Evolutionary conservation across 2,888 invertebrate genomes (phyloP), one percentile per base, ranked within the genome.

Genomic region (Agelastica alni): DNA sequence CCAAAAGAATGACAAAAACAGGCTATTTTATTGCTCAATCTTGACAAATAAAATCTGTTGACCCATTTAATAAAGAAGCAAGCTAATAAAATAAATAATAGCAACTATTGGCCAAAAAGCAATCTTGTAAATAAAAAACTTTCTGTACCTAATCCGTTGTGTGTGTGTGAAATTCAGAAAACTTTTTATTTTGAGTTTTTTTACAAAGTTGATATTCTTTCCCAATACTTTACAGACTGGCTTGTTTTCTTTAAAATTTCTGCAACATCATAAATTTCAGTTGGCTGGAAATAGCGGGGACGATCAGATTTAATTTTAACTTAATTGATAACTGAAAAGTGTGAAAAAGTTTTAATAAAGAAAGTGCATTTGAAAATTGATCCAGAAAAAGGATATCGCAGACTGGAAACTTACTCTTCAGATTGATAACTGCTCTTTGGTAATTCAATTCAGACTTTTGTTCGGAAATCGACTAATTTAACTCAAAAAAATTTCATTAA

Each of bases 311-410:
- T 42, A 31, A 36, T 47, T 48, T 28, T 48, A 48, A 42, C 42
- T 47, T 43, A 32, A 53, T 37, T 48, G 43, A 48, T 18, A 34
- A 14, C 20, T 30, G 14, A 30, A 20, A 47, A 43, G 43, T 43
- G 30, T 9, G 47, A 42, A 48, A 48, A 37, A 39, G 37, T 53
- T 53, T 47, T 43, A 53, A 53, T 53, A 42, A 43, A 53, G 43
- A 43, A 53, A 53, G 36, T 53, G 53, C 45, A 53, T 32, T 43
- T 41, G 17, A 39, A 39, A 39, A 30, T 41, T 44, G 28, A n/a
- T 51, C 10, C 18, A 45, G 20, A 51, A 31, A 4, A 20, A 32
- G 13, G 9, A 32, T n/a, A 43, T 9, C 10, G 6, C 7, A 13
- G 22, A n/a, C n/a, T 18, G 14, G 32, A 49, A 31, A 32, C 22